Percentiles rank a stretch among this genome's conserved stretches.
These are phyloP conservation scores for Lasioglossum albipes DNA, from an alignment of 1,140 invertebrate genomes.

Conservation along the genomic window DNA sequence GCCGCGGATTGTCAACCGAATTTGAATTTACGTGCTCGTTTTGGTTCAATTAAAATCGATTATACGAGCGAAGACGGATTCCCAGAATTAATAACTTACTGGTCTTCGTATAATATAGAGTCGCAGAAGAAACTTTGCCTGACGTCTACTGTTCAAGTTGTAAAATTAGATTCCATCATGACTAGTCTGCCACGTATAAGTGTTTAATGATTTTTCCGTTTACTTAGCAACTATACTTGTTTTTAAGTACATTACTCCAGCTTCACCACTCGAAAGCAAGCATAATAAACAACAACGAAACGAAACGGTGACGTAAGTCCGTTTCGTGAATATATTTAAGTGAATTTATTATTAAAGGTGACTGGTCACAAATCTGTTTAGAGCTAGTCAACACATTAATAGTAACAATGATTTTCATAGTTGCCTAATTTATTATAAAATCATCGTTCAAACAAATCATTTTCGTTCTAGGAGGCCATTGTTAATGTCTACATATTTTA, in stretches of 20 bases:
- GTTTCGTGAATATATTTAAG: conserved; percentile 23
- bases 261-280: conserved; percentile 13
- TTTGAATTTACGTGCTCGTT: conserved; percentile 84
- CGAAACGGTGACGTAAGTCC: background rate
- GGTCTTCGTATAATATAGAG: conserved; percentile 70
- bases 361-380: conserved; percentile 13
- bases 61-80: conserved; percentile 86
- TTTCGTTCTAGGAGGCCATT: conserved; percentile 21
- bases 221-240: background rate
- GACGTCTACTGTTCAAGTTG: conserved; percentile 74
- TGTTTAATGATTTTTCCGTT: conserved; percentile 26
- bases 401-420: conserved; percentile 23
- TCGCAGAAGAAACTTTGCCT: conserved; percentile 51
- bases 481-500: conserved; percentile 41
- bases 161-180: conserved; percentile 71
- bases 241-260: conserved; percentile 1
- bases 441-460: conserved; percentile 1
- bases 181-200: conserved; percentile 42
- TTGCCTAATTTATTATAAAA: conserved; percentile 32
- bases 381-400: conserved; percentile 28
- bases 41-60: conserved; percentile 82
- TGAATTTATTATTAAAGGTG: conserved; percentile 31
- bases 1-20: conserved; percentile 86
- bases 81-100: conserved; percentile 87
- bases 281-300: conserved; percentile 17